phyloP scores from a whole-genome alignment of 2,113 vertebrate species.

The Lamprotornis superbus region DNA sequence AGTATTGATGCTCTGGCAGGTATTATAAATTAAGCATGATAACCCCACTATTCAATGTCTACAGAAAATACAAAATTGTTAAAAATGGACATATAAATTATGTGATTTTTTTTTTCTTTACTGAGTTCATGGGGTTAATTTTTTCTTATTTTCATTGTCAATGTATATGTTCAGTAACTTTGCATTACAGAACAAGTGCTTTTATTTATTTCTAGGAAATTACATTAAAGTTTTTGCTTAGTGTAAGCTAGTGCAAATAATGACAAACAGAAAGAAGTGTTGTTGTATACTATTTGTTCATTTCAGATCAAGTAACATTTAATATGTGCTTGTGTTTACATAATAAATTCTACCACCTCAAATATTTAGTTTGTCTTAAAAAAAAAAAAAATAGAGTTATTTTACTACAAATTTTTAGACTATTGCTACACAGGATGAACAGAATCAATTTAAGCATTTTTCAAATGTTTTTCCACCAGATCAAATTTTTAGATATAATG shows the following conservation, averaged over 20 bases:
- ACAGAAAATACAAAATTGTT: not conserved
- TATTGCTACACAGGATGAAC: fast-evolving
- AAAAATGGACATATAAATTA: not conserved
- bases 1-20: not conserved
- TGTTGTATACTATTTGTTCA: not conserved
- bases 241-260: not conserved
- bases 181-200: fast-evolving
- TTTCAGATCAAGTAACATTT: not conserved
- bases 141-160: not conserved
- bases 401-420: not conserved
- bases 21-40: not conserved
- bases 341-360: not conserved
- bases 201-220: not conserved
- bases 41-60: not conserved
- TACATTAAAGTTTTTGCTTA: not conserved
- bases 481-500: not conserved
- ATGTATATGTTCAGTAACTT: not conserved
- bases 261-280: not conserved
- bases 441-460: not conserved
- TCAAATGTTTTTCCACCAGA: not conserved
- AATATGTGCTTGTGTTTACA: not conserved
- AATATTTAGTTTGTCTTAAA: not conserved
- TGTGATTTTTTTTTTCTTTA: not conserved
- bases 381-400: not conserved
- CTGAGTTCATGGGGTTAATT: not conserved